Conservation (phyloP, 1,140 invertebrate species). For the Saccostrea echinata region DNA sequence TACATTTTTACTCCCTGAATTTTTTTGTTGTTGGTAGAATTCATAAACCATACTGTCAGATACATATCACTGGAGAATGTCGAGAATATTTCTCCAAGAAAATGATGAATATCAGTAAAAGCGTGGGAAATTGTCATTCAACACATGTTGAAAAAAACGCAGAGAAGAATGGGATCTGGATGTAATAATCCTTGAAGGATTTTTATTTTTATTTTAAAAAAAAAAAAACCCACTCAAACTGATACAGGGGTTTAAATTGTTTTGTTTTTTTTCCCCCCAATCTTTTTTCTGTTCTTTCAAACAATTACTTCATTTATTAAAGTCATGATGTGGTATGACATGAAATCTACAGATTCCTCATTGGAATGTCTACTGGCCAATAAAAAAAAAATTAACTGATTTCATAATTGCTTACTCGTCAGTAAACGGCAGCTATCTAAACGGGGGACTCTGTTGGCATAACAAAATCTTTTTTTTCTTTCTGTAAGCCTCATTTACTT, state of each 20-base stretch:
- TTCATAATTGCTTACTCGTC: constrained; percentile 6
- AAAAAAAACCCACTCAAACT: background rate
- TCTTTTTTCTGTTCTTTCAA: background rate
- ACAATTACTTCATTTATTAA: background rate
- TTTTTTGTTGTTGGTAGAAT: constrained; percentile 4
- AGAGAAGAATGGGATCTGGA: background rate
- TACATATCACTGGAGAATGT: constrained; percentile 22
- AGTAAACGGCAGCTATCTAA: background rate
- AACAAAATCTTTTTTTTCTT: constrained; percentile 3
- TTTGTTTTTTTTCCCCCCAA: background rate
- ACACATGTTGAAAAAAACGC: constrained; percentile 18
- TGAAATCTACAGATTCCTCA: background rate
- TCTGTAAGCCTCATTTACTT: constrained; percentile 30
- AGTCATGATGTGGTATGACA: background rate
- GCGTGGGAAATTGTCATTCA: constrained; percentile 38
- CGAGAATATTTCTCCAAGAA: background rate
- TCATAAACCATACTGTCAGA: constrained; percentile 37
- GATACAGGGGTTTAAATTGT: background rate
- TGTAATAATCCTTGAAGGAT: background rate
- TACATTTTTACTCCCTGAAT: background rate
- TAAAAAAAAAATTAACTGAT: background rate
- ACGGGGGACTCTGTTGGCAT: constrained; percentile 16
- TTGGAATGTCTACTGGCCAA: background rate
- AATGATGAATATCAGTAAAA: constrained; percentile 36
- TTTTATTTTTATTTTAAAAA: too few relatives aligned